A percentile compares a stretch with the other conserved stretches of the same genome.
These are phyloP conservation scores for Pelagia noctiluca DNA, from an alignment of 30 jellyfish, hydroid and myxozoan species.

Conservation along the genomic window DNA sequence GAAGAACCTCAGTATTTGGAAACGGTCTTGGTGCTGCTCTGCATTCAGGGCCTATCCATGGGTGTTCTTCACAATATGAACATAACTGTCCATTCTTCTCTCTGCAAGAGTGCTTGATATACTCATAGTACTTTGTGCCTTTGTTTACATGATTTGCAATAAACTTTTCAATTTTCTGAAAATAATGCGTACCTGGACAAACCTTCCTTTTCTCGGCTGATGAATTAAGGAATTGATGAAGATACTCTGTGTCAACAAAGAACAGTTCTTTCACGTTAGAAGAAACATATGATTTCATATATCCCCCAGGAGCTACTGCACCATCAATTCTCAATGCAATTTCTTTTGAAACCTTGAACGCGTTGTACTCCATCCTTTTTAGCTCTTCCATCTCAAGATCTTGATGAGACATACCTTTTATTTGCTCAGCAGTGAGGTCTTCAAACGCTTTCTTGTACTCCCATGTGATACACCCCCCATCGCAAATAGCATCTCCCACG, in stretches of 20 bases:
- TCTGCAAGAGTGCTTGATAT: conserved; percentile 22
- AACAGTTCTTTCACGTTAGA: conserved; percentile 9
- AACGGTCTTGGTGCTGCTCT: conserved; percentile 9
- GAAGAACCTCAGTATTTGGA: conserved; percentile 22
- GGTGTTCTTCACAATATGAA: conserved; percentile 20
- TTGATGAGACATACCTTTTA: conserved; percentile 20
- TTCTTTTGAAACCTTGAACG: conserved; percentile 35
- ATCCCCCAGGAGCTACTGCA: conserved; percentile 8
- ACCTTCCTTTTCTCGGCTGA: conserved; percentile 12
- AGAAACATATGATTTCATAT: neutral
- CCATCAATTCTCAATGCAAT: conserved; percentile 34
- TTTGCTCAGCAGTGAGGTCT: conserved; percentile 12
- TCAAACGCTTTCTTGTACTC: conserved; percentile 23
- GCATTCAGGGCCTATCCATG: conserved; percentile 17
- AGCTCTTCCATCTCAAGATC: conserved; percentile 28
- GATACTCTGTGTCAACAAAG: neutral
- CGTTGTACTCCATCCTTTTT: conserved; percentile 35
- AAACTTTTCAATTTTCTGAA: no score
- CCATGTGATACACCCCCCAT: conserved; percentile 1
- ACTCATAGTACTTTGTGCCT: conserved; percentile 16
- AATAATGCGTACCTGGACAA: conserved; percentile 28
- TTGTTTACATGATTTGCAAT: neutral
- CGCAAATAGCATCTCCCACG: conserved; percentile 15
- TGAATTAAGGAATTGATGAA: conserved; percentile 16
- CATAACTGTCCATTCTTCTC: conserved; percentile 1